phyloP scores from a whole-genome alignment of 2,113 vertebrate genomes.

The Cervus canadensis region DNA sequence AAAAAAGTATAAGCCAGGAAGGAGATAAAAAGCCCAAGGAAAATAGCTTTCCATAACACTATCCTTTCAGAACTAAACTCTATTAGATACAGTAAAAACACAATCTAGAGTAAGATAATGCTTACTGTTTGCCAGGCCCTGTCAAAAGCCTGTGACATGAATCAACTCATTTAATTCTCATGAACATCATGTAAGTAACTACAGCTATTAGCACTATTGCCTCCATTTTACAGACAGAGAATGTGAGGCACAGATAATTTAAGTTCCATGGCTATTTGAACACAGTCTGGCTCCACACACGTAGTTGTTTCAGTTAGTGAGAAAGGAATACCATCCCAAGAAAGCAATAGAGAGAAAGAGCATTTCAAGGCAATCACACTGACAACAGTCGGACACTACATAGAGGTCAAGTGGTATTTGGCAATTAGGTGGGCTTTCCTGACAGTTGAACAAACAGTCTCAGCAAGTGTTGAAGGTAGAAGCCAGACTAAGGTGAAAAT shows the following conservation, averaged over 20 bases:
- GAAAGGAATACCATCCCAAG: neutral
- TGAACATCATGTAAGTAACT: neutral
- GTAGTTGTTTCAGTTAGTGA: neutral
- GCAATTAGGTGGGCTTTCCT: neutral
- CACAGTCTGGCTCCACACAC: neutral
- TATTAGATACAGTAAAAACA: neutral
- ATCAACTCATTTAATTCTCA: neutral
- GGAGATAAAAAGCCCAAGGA: neutral
- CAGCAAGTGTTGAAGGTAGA: neutral
- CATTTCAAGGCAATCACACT: neutral
- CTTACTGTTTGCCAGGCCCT: neutral
- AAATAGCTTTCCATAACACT: neutral
- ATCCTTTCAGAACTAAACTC: neutral
- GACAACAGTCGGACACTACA: neutral
- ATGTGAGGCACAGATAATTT: neutral
- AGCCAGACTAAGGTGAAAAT: neutral
- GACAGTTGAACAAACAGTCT: neutral
- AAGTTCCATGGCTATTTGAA: neutral
- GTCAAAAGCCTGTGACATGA: neutral
- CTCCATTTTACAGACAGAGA: neutral
- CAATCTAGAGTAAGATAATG: neutral
- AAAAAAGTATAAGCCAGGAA: neutral
- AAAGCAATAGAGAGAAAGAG: neutral
- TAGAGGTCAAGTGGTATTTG: neutral
- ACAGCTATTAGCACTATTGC: neutral